Percentiles rank a stretch among this genome's conserved stretches.
These are phyloP conservation scores for Yponomeuta sedellus DNA, from an alignment of 2,888 invertebrate genomes.

Conservation along the genomic window DNA sequence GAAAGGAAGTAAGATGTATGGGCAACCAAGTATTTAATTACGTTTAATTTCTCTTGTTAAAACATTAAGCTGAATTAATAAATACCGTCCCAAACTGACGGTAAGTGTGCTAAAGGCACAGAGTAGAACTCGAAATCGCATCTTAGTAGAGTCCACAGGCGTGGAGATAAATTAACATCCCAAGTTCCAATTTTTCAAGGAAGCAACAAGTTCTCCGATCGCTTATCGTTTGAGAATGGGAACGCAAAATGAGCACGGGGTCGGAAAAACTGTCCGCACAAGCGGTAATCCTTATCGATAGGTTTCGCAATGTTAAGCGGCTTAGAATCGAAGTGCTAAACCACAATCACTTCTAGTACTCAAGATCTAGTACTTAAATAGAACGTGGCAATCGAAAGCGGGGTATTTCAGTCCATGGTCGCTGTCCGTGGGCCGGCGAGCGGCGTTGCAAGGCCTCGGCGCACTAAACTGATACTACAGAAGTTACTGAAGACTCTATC, in stretches of 20 bases:
- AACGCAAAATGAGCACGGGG: background rate
- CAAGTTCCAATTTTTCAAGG: background rate
- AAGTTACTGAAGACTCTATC: slow-evolving; percentile 47
- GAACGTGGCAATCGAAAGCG: slow-evolving; percentile 44
- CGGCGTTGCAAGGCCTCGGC: slow-evolving; percentile 56
- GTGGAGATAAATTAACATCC: too few relatives aligned
- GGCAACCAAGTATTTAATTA: too few relatives aligned
- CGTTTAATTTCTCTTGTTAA: too few relatives aligned
- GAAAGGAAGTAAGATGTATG: too few relatives aligned
- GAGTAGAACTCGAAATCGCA: too few relatives aligned
- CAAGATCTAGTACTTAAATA: slow-evolving; percentile 17
- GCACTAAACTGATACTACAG: slow-evolving; percentile 52
- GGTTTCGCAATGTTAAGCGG: background rate
- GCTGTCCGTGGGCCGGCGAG: slow-evolving; percentile 56
- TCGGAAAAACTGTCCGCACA: background rate
- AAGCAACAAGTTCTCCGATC: background rate
- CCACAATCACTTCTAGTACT: slow-evolving; percentile 15
- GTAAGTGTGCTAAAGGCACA: too few relatives aligned
- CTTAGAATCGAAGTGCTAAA: slow-evolving; percentile 2
- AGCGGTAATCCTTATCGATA: background rate
- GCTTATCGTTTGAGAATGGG: background rate
- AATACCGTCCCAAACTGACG: too few relatives aligned
- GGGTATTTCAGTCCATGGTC: slow-evolving; percentile 70
- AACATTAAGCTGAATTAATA: too few relatives aligned
- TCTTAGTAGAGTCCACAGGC: too few relatives aligned